These are phyloP conservation scores for Diogma glabrata DNA, from an alignment of 2,888 invertebrate species.

Conservation along the genomic window DNA sequence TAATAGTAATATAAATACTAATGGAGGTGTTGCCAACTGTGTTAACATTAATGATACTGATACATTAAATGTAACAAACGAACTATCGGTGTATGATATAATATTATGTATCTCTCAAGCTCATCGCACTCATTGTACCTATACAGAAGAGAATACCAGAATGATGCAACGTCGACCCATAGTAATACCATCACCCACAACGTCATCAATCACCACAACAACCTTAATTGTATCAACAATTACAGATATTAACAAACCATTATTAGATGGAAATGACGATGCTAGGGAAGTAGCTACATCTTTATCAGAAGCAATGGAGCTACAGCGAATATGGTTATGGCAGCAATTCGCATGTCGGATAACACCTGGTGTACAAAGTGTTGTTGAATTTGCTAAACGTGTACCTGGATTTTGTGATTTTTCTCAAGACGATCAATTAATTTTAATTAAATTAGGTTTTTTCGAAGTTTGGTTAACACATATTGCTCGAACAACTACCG, in stretches of 20 bases:
- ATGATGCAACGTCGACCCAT: slow-evolving; percentile 58
- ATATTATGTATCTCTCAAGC: slow-evolving; percentile 71
- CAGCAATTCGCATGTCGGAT: slow-evolving; percentile 75
- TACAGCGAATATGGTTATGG: slow-evolving; percentile 74
- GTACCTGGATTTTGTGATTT: slow-evolving; percentile 86
- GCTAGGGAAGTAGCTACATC: slow-evolving; percentile 38
- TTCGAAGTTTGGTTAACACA: slow-evolving; percentile 93
- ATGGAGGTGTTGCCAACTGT: neutral
- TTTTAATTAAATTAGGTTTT: slow-evolving; percentile 92
- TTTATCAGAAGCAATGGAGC: slow-evolving; percentile 54
- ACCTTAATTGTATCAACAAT: slow-evolving; percentile 24
- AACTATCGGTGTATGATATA: slow-evolving; percentile 64
- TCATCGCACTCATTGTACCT: slow-evolving; percentile 77
- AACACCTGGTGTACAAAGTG: slow-evolving; percentile 82
- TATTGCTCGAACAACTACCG: slow-evolving; percentile 66
- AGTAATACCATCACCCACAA: slow-evolving; percentile 41
- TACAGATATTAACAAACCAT: too few relatives aligned
- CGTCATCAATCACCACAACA: slow-evolving; percentile 15
- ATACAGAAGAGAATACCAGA: slow-evolving; percentile 72
- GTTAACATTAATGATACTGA: slow-evolving; percentile 10
- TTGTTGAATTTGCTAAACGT: slow-evolving; percentile 93
- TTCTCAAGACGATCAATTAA: slow-evolving; percentile 91
- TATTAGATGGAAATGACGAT: slow-evolving; percentile 30
- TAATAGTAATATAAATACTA: slow-evolving; percentile 3
- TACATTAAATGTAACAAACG: slow-evolving; percentile 34